These are phyloP conservation scores for Itoplectis maculator DNA, from an alignment of 2,888 invertebrate species.

Conservation along the genomic window DNA sequence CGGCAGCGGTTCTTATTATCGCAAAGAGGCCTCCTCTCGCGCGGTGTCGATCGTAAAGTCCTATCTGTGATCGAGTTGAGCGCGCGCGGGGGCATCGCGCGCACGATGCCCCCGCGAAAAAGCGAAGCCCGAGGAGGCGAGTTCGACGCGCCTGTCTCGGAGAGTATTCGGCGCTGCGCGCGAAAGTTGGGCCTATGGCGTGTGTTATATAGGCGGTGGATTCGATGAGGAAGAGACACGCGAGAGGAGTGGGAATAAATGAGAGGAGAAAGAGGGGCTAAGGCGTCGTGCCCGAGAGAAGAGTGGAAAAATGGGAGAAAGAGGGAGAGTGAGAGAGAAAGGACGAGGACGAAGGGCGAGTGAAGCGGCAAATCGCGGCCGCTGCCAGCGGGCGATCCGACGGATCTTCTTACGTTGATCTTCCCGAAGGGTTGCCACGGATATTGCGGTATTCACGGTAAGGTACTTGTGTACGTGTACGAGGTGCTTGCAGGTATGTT, in stretches of 20 bases:
- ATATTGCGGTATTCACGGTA: slow-evolving; percentile 16
- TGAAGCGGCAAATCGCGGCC: slow-evolving; percentile 50
- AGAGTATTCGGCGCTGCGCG: slow-evolving; percentile 47
- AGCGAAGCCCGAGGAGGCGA: slow-evolving; percentile 66
- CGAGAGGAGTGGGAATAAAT: slow-evolving; percentile 30
- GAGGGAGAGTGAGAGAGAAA: slow-evolving; percentile 16
- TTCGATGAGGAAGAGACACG: slow-evolving; percentile 62
- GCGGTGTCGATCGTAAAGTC: slow-evolving; percentile 62
- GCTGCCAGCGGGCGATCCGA: slow-evolving; percentile 54
- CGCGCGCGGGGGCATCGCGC: slow-evolving; percentile 33
- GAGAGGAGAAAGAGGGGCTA: neutral
- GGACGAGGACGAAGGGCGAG: slow-evolving; percentile 14
- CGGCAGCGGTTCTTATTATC: slow-evolving; percentile 61
- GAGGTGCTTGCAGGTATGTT: neutral
- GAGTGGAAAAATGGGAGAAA: slow-evolving; percentile 18
- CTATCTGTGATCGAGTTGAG: slow-evolving; percentile 54
- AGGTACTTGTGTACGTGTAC: neutral
- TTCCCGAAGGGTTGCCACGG: slow-evolving; percentile 19
- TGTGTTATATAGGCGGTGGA: neutral
- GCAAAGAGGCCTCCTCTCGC: slow-evolving; percentile 38
- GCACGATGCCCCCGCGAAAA: slow-evolving; percentile 23
- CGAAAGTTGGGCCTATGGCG: slow-evolving; percentile 52
- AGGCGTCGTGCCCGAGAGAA: too few relatives aligned
- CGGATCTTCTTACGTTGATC: slow-evolving; percentile 62
- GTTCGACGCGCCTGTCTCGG: slow-evolving; percentile 64